phyloP scores from a whole-genome alignment of 2,888 invertebrate species.

The Acronicta aceris region DNA sequence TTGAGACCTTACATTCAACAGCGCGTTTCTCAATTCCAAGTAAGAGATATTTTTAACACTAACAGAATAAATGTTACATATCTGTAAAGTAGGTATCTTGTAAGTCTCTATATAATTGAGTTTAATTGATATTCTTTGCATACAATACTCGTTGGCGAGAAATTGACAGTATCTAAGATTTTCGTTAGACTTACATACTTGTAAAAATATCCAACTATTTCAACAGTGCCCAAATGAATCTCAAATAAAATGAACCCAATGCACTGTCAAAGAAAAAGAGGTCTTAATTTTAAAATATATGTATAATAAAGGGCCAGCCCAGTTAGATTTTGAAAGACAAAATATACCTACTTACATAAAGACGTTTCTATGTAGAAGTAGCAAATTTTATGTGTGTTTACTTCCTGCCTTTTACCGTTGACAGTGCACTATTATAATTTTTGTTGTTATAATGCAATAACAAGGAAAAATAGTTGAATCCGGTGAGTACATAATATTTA shows the following conservation, averaged over 20 bases:
- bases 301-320: constrained; percentile 42
- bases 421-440: constrained; percentile 25
- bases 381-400: constrained; percentile 3
- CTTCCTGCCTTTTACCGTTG: constrained; percentile 12
- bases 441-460: constrained; percentile 15
- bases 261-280: constrained; percentile 32
- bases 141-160: constrained; percentile 47
- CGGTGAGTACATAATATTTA: constrained; percentile 27
- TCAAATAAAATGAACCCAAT: constrained; percentile 21
- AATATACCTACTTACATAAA: constrained; percentile 6
- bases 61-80: constrained; percentile 16
- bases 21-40: too few relatives aligned
- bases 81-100: neutral
- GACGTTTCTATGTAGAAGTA: constrained; percentile 10
- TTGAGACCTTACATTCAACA: too few relatives aligned
- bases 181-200: constrained; percentile 31
- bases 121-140: constrained; percentile 41
- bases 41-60: constrained; percentile 9
- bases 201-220: constrained; percentile 41
- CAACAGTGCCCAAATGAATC: constrained; percentile 27
- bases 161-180: constrained; percentile 60
- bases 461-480: constrained; percentile 6
- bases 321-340: constrained; percentile 24
- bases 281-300: constrained; percentile 9
- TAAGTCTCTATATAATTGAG: constrained; percentile 51